Evolutionary conservation across 2,797 vertebrate species (phyloP).

Genomic region (Cottoperca gobio): DNA sequence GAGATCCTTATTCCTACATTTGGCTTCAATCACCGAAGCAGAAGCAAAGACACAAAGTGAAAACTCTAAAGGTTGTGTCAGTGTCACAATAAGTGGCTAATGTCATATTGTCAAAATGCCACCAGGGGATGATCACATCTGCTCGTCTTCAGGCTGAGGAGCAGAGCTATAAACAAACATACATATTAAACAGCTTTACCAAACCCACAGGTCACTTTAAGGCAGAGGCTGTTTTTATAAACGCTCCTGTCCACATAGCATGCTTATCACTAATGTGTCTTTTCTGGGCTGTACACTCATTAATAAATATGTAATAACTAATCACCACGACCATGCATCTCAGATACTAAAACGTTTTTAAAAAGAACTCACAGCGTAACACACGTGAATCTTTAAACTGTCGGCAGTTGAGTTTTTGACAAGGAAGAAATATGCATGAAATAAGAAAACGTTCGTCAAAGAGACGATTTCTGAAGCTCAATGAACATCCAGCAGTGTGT

Average conservation of each 20-base stretch:
- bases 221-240: background rate
- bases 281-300: too few species aligned
- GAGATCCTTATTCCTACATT: background rate
- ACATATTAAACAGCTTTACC: background rate
- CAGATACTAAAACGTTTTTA: background rate
- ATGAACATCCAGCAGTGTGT: background rate
- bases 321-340: background rate
- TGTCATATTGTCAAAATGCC: background rate
- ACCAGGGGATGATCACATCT: background rate
- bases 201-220: background rate
- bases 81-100: background rate
- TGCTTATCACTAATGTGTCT: too few species aligned
- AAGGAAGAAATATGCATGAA: background rate
- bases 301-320: background rate
- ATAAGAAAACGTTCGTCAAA: background rate
- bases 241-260: background rate
- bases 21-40: background rate
- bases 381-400: background rate
- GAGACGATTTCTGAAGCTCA: background rate
- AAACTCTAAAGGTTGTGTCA: constrained; percentile 7
- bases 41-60: background rate
- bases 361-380: background rate
- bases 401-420: too few species aligned
- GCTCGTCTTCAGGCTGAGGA: background rate
- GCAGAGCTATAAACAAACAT: background rate